Conservation (phyloP, 30 jellyfish, hydroid and myxozoan species). For the Cassiopea xamachana region DNA sequence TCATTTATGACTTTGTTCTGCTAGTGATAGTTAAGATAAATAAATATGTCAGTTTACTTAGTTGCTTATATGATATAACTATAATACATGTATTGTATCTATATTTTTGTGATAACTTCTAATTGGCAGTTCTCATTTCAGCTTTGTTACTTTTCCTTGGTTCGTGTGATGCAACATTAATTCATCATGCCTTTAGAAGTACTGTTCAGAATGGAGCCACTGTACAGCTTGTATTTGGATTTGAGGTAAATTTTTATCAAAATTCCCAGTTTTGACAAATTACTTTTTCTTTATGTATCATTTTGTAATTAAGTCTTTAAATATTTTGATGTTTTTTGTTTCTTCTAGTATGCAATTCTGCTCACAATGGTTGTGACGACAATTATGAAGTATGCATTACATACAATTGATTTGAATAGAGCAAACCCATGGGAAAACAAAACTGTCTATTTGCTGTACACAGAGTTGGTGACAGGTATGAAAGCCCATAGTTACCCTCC, state of each 20-base stretch:
- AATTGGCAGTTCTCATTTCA: background rate
- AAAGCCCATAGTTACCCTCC: background rate
- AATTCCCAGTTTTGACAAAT: background rate
- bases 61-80: too few relatives aligned
- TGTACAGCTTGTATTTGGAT: slow-evolving; percentile 97
- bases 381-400: slow-evolving; percentile 88
- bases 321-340: background rate
- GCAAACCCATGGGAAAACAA: slow-evolving; percentile 99
- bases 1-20: too few relatives aligned
- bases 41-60: too few relatives aligned
- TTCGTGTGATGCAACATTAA: slow-evolving; percentile 77
- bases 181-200: slow-evolving; percentile 94
- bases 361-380: slow-evolving; percentile 94
- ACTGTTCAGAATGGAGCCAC: slow-evolving; percentile 97
- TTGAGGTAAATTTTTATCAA: slow-evolving; percentile 74
- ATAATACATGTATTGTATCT: background rate
- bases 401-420: slow-evolving; percentile 77
- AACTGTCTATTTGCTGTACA: slow-evolving; percentile 85
- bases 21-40: too few relatives aligned
- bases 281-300: too few relatives aligned
- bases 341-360: slow-evolving; percentile 89
- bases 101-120: background rate
- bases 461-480: slow-evolving; percentile 94
- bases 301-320: too few relatives aligned
- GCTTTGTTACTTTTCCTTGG: slow-evolving; percentile 90